Percentiles rank a stretch among this genome's conserved stretches.
Conservation (phyloP, 2,888 invertebrate genomes). For the Lottia gigantea region DNA sequence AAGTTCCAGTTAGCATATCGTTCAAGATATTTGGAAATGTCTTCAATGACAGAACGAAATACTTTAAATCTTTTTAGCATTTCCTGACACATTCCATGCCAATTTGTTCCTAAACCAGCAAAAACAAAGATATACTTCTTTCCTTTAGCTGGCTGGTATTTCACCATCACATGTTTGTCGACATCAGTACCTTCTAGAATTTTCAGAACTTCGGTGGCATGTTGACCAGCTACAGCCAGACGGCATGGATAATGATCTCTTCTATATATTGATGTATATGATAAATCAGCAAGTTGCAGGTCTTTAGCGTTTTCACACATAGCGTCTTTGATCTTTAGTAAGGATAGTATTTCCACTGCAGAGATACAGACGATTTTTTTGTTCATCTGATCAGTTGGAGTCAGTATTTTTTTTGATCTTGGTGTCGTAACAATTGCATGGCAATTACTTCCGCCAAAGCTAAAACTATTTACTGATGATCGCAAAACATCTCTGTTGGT, state of each 20-base stretch:
- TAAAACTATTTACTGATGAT: slow-evolving; percentile 38
- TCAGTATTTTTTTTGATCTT: neutral
- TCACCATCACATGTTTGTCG: neutral
- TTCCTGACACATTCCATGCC: slow-evolving; percentile 44
- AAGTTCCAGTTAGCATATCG: slow-evolving; percentile 26
- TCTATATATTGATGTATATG: slow-evolving; percentile 36
- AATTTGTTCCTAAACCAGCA: slow-evolving; percentile 44
- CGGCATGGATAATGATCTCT: slow-evolving; percentile 35
- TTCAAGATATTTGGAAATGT: slow-evolving; percentile 27
- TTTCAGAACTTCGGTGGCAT: slow-evolving; percentile 18
- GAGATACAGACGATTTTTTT: slow-evolving; percentile 29
- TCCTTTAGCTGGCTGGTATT: neutral
- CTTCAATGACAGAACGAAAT: slow-evolving; percentile 30
- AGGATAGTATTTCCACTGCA: slow-evolving; percentile 13
- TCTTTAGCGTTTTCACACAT: slow-evolving; percentile 12
- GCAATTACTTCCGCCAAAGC: slow-evolving; percentile 47
- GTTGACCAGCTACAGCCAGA: slow-evolving; percentile 23
- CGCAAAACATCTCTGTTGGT: neutral
- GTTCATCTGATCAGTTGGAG: neutral
- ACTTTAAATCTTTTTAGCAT: slow-evolving; percentile 24
- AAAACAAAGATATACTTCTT: slow-evolving; percentile 36
- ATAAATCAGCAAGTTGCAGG: slow-evolving; percentile 15
- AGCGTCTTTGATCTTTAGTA: slow-evolving; percentile 20
- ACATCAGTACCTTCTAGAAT: neutral
- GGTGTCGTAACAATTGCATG: slow-evolving; percentile 36